Evolutionary conservation across 2,888 invertebrate genomes (phyloP), one percentile per base, ranked within the genome.

Genomic region (Seira ritae): DNA sequence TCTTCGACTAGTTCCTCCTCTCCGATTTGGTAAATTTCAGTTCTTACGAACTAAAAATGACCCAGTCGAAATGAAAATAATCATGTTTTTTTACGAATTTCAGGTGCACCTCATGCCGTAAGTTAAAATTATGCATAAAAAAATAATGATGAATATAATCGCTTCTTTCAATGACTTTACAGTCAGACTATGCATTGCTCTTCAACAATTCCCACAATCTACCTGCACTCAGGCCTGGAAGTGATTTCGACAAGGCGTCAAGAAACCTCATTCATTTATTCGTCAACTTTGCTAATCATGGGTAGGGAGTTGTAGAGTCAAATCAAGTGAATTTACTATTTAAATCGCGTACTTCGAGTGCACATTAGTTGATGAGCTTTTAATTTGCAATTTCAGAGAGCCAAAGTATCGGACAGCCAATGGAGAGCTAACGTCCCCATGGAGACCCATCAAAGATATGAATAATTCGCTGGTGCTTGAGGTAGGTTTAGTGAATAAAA

Each of bases 381-480:
- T n/a, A n/a, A 42, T 42, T 42, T 69, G 15, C n/a, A 37, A 17
- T 42, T 69, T 4, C 1, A 69, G 37, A 1, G 23, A 15, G 10
- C 69, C 37, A 0, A 19, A 17, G n/a, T 69, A 69, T 37, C 42
- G 37, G 1, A 31, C 15, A 3, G 8, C 12, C 15, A n/a, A 17
- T 15, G 69, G 69, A 42, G 0, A 69, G 17, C 19, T 69, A 19
- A 4, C 37, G 3, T 12, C 24, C 17, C 3, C 17, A 8, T 69
- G 69, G 69, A 69, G 37, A 10, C 69, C 69, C n/a, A 37, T 69
- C 3, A 23, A 1, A 67, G 42, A 69, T 19, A 69, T 69, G 69
- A 31, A 23, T 1, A 22, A 66, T 22, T 31, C 66, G 1, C 10
- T 66, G 8, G 24, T 31, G 12, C 15, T 66, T 0, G 66, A 66